These are phyloP conservation scores for Neuroscelio doddi DNA, from an alignment of 2,888 invertebrate genomes.

Conservation along the genomic window DNA sequence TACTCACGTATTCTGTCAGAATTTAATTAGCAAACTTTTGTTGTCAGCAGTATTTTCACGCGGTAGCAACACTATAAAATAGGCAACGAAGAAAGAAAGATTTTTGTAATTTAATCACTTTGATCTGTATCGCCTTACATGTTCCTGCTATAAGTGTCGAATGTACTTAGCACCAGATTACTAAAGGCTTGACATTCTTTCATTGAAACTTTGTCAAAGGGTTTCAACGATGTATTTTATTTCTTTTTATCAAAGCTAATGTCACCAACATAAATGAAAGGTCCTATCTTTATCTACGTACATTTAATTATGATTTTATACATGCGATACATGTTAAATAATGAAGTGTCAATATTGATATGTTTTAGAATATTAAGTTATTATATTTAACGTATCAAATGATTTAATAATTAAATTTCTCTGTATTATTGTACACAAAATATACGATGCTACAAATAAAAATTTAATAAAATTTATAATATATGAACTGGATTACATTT, in stretches of 20 bases:
- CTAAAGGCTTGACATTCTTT: constrained; percentile 34
- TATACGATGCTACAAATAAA: no score
- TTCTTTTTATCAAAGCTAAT: constrained; percentile 17
- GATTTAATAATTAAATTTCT: no score
- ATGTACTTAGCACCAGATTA: no score
- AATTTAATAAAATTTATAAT: no score
- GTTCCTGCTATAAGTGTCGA: constrained; percentile 38
- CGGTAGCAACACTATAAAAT: constrained; percentile 22
- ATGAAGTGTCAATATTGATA: constrained; percentile 16
- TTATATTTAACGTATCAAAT: no score
- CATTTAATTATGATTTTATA: not conserved
- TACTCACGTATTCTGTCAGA: constrained; percentile 48
- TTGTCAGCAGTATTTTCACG: constrained; percentile 30
- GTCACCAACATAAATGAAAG: constrained; percentile 9
- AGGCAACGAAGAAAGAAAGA: constrained; percentile 29
- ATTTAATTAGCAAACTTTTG: constrained; percentile 55
- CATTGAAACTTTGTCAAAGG: constrained; percentile 29
- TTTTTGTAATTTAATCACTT: constrained; percentile 42
- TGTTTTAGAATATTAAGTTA: no score
- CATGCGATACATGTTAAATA: constrained; percentile 1
- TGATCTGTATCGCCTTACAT: constrained; percentile 46
- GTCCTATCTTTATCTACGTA: not conserved
- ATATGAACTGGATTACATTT: no score
- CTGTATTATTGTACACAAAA: no score
- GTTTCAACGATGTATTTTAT: constrained; percentile 29